Percentiles rank a stretch among this genome's conserved stretches.
Conservation (phyloP, 2,888 invertebrate genomes). For the Hybos culiciformis region DNA sequence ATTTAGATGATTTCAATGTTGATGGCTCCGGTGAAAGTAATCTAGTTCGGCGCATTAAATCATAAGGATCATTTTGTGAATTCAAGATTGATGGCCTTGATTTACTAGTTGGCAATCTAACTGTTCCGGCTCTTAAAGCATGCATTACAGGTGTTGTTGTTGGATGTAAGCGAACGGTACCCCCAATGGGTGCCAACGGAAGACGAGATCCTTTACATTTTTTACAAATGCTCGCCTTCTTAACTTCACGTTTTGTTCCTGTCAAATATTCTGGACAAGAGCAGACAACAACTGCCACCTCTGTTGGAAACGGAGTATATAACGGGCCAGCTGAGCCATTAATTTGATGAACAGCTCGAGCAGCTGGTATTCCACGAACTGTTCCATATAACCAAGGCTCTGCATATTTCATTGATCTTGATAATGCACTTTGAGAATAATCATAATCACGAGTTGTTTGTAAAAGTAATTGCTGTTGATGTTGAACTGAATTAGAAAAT, state of each 20-base stretch:
- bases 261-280: constrained; percentile 68
- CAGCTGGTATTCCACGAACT: constrained; percentile 43
- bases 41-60: constrained; percentile 66
- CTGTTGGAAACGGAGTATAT: constrained; percentile 38
- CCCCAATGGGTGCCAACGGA: constrained; percentile 55
- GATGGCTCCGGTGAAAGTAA: constrained; percentile 46
- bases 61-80: constrained; percentile 61
- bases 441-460: constrained; percentile 16
- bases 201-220: constrained; percentile 71
- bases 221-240: constrained; percentile 64
- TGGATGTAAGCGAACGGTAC: constrained; percentile 45
- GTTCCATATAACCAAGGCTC: constrained; percentile 79
- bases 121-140: constrained; percentile 42
- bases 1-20: constrained; percentile 15
- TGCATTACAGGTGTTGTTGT: constrained; percentile 19
- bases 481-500: constrained; percentile 37
- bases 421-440: constrained; percentile 44
- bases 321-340: constrained; percentile 26
- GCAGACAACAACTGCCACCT: constrained; percentile 56
- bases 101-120: constrained; percentile 45
- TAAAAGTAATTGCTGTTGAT: constrained; percentile 19
- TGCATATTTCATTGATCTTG: constrained; percentile 72
- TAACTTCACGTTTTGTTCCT: constrained; percentile 59
- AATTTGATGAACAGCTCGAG: constrained; percentile 29
- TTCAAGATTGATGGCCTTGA: constrained; percentile 52